These are phyloP conservation scores for Parnassius orleans DNA, from an alignment of 2,888 invertebrate species.

Conservation along the genomic window DNA sequence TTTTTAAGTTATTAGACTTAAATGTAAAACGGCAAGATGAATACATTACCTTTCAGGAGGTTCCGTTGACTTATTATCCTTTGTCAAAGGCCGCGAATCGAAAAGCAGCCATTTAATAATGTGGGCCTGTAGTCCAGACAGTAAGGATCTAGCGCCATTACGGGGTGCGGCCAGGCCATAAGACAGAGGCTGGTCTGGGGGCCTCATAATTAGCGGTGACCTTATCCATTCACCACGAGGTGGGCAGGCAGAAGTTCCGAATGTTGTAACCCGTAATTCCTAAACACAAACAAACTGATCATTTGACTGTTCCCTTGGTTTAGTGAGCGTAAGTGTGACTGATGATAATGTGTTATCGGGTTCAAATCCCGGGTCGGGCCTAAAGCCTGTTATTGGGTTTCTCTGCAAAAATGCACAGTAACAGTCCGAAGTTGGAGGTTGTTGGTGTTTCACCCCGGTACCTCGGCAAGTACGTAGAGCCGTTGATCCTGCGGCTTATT, in stretches of 20 bases:
- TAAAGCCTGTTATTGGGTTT: too few relatives aligned
- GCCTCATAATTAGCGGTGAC: slow-evolving; percentile 83
- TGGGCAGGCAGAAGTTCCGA: slow-evolving; percentile 84
- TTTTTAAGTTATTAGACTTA: too few relatives aligned
- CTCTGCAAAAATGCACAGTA: too few relatives aligned
- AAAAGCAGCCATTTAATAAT: slow-evolving; percentile 86
- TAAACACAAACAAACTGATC: slow-evolving; percentile 39
- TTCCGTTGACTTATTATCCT: slow-evolving; percentile 70
- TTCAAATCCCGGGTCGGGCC: too few relatives aligned
- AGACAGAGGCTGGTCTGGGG: slow-evolving; percentile 79
- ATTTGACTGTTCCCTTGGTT: too few relatives aligned
- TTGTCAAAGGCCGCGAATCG: slow-evolving; percentile 68
- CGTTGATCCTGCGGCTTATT: too few relatives aligned
- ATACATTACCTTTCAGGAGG: slow-evolving; percentile 75
- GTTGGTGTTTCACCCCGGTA: too few relatives aligned
- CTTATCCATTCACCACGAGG: slow-evolving; percentile 87
- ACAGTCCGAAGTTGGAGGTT: too few relatives aligned
- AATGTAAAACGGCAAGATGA: neutral
- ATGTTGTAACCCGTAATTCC: slow-evolving; percentile 83
- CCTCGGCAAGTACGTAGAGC: too few relatives aligned
- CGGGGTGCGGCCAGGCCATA: slow-evolving; percentile 85
- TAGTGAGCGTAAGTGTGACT: too few relatives aligned
- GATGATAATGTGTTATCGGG: too few relatives aligned
- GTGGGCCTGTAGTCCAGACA: slow-evolving; percentile 85
- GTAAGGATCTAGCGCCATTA: slow-evolving; percentile 83